A percentile compares a stretch with the other conserved stretches of the same genome.
Conservation (phyloP, 2,797 vertebrate species). For the Anguilla marmorata region DNA sequence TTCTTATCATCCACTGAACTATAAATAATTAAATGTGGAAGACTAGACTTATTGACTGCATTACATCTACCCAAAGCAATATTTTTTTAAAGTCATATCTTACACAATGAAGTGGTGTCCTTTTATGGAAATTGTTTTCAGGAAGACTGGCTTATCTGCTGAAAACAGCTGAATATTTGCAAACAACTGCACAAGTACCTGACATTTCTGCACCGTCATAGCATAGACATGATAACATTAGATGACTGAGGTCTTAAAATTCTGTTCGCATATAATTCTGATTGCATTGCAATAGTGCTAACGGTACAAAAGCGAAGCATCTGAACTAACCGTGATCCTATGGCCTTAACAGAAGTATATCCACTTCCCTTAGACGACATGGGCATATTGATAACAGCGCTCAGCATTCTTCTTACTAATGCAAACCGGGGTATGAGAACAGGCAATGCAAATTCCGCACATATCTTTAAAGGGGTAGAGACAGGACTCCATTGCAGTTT, state of each 20-base stretch:
- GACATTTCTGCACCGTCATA: not conserved
- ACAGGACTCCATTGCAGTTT: not conserved
- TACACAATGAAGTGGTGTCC: not conserved
- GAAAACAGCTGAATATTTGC: not conserved
- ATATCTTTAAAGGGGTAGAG: not conserved
- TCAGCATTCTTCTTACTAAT: constrained; percentile 12
- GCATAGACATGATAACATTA: not conserved
- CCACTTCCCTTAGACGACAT: not conserved
- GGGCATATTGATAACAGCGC: not conserved
- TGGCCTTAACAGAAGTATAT: not conserved
- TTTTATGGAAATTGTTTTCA: not conserved
- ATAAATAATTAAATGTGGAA: not conserved
- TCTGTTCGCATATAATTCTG: too few relatives aligned
- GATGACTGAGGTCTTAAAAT: not conserved
- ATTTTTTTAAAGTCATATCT: not conserved
- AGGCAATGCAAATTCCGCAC: not conserved
- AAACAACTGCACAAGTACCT: not conserved
- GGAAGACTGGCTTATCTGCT: not conserved
- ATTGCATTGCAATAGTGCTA: not conserved
- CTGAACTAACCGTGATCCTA: not conserved
- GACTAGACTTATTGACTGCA: not conserved
- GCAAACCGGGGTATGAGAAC: not conserved
- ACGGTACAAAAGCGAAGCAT: not conserved
- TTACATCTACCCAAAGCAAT: not conserved
- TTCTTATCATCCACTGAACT: not conserved